Evolutionary conservation across 2,113 vertebrate genomes (phyloP), one percentile per base, ranked within the genome.

Genomic region (Megatriorchis doriae): DNA sequence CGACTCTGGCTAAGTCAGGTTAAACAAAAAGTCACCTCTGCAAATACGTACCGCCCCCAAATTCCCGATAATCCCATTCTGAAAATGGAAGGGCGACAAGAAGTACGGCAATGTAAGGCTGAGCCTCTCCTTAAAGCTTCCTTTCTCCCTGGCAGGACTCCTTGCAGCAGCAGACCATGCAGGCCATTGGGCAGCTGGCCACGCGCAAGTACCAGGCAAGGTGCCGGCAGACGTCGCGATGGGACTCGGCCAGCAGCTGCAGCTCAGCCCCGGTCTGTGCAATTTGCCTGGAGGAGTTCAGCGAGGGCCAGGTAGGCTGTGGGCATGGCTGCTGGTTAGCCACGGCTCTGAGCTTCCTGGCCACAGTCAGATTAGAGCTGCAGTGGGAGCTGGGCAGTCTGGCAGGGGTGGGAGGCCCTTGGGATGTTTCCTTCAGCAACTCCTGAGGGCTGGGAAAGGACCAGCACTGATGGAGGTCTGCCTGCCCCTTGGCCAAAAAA

Each of bases 251-350:
- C 81, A 99, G 99, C 98, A 99, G 98, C 98, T 99, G 99, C 96
- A 99, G 98, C 95, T 99, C 99, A 0, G 98, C 98, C 59, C 99
- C 99, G 0, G 92, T 99, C 89, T 99, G 99, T 48, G 99, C 99
- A 21, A 98, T 99, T 96, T 99, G 99, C 92, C 98, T 99, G 96
- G 99, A 99, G 94, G 99, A 99, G 88, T 99, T 99, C 96, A 98
- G 98, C 29, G 99, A 99, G 34, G 99, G 99, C 6, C 99, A 99
- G 99, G 99, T 99, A 94, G 96, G 97, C 19, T 45, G 58, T 0
- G 5, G 84, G 52, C 77, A 63, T 1, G 6, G 62, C 36, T 55
- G 53, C 18, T 9, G 23, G 22, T 7, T 20, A 53, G 21, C 31
- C 31, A 29, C 0, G 0, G 83, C 40, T 38, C 77, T 18, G 55